These are phyloP conservation scores for Epinotia ramella DNA, from an alignment of 2,888 invertebrate species.

Conservation along the genomic window DNA sequence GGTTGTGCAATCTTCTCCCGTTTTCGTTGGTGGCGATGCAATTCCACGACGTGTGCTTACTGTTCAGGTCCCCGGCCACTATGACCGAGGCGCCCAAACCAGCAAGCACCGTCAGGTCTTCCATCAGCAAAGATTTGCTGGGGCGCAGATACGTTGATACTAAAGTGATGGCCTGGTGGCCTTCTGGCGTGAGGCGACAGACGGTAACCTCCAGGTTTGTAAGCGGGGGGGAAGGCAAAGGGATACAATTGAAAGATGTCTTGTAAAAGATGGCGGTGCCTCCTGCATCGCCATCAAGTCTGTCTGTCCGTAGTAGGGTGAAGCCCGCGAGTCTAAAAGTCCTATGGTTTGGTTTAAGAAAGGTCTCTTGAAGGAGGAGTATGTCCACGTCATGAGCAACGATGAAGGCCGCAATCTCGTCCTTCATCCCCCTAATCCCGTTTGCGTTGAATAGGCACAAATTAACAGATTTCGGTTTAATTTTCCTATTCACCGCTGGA, in stretches of 20 bases:
- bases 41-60: background rate
- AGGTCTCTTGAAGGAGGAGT: background rate
- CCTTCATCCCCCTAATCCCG: background rate
- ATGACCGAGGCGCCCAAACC: background rate
- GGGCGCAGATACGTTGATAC: background rate
- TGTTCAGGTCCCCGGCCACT: slow-evolving; percentile 2
- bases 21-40: background rate
- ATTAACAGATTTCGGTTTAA: background rate
- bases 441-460: background rate
- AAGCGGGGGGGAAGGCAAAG: background rate
- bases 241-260: background rate
- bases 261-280: background rate
- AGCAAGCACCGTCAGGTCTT: background rate
- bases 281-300: background rate
- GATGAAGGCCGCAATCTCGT: background rate
- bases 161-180: background rate
- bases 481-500: background rate
- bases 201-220: background rate
- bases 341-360: background rate
- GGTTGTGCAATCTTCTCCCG: background rate
- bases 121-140: background rate
- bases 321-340: background rate
- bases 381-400: background rate
- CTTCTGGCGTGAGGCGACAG: background rate
- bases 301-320: background rate